Percentiles rank a stretch among this genome's conserved stretches.
Evolutionary conservation across 2,888 invertebrate genomes (phyloP).

Genomic region (Plebejus anna): DNA sequence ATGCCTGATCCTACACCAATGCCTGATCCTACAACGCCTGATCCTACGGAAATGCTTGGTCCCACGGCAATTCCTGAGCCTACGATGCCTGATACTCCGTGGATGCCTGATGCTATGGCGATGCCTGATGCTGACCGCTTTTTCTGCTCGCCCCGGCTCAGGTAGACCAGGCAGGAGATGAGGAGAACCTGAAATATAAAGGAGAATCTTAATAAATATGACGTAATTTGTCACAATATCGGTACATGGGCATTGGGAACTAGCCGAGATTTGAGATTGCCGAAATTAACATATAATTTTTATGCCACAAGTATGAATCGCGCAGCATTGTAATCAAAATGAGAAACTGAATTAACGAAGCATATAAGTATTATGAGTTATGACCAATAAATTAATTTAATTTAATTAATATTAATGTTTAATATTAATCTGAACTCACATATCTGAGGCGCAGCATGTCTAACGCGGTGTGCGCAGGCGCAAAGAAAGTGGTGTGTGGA

Average conservation of each 20-base stretch:
- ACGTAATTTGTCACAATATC: too few relatives aligned
- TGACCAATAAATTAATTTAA: too few relatives aligned
- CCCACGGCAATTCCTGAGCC: not conserved
- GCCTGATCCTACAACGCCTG: not conserved
- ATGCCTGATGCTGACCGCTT: slow-evolving; percentile 43
- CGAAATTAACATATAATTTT: too few relatives aligned
- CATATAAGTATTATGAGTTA: too few relatives aligned
- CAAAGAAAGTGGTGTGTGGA: slow-evolving; percentile 46
- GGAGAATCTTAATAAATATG: too few relatives aligned
- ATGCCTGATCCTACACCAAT: too few relatives aligned
- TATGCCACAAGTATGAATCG: too few relatives aligned
- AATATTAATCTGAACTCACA: slow-evolving; percentile 49
- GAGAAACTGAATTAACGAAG: too few relatives aligned
- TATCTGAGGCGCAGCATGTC: slow-evolving; percentile 53
- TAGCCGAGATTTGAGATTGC: too few relatives aligned
- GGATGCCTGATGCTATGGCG: slow-evolving; percentile 43
- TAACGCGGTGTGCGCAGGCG: slow-evolving; percentile 22
- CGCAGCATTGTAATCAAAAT: too few relatives aligned
- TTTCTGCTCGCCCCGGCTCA: slow-evolving; percentile 35
- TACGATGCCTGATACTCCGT: not conserved
- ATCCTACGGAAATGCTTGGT: not conserved
- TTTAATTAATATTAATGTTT: not conserved
- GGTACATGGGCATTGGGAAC: too few relatives aligned
- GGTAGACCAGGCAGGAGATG: slow-evolving; percentile 34
- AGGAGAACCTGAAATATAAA: slow-evolving; percentile 34